Conservation (phyloP, 2,888 invertebrate species). For the Eupeodes latifasciatus region DNA sequence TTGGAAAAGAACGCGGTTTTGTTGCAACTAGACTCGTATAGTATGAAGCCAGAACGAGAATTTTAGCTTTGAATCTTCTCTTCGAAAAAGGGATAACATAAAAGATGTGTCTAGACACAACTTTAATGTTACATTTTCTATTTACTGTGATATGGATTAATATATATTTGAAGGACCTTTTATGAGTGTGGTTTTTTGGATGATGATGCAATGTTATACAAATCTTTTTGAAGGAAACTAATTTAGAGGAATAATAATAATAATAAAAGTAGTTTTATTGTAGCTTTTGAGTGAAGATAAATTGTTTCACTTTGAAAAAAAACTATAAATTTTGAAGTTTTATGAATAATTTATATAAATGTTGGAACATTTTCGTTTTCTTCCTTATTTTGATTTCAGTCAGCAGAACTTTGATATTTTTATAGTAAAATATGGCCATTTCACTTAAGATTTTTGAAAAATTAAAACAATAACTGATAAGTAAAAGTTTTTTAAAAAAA, state of each 20-base stretch:
- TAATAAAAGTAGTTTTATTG: background rate
- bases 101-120: constrained; percentile 73
- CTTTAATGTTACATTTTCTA: constrained; percentile 49
- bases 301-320: constrained; percentile 4
- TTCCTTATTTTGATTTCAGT: too few relatives aligned
- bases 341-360: too few relatives aligned
- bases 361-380: too few relatives aligned
- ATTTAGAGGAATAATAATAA: background rate
- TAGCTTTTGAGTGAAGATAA: background rate
- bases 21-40: background rate
- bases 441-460: too few relatives aligned
- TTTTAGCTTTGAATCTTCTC: constrained; percentile 46
- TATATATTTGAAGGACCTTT: background rate
- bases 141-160: background rate
- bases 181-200: background rate
- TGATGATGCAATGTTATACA: background rate
- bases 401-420: too few relatives aligned
- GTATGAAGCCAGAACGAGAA: constrained; percentile 39
- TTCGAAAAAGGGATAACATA: constrained; percentile 41
- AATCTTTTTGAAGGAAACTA: constrained; percentile 9
- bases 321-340: too few relatives aligned
- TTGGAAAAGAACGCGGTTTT: constrained; percentile 50
- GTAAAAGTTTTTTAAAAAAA: too few relatives aligned
- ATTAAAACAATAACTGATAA: too few relatives aligned
- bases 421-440: too few relatives aligned